A percentile compares a stretch with the other conserved stretches of the same genome.
phyloP scores from a whole-genome alignment of 2,888 invertebrate species.

The Capitulum mitella region DNA sequence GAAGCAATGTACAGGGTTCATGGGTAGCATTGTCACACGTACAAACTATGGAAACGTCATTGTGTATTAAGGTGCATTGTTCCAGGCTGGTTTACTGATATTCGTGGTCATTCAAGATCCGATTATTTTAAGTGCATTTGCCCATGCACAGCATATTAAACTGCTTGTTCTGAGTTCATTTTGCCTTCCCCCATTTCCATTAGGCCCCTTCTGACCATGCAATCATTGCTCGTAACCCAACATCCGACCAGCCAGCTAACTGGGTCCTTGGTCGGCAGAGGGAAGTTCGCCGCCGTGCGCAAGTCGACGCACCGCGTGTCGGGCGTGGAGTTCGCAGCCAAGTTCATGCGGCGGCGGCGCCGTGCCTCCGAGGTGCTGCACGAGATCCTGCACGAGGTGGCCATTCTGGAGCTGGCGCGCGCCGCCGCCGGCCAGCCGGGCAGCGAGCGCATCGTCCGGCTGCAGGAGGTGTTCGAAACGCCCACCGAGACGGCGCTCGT shows the following conservation, averaged over 20 bases:
- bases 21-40: too few relatives aligned
- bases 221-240: background rate
- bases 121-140: too few relatives aligned
- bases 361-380: slow-evolving; percentile 42
- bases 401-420: slow-evolving; percentile 45
- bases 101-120: too few relatives aligned
- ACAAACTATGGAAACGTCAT: too few relatives aligned
- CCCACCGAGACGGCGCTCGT: slow-evolving; percentile 63
- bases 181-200: too few relatives aligned
- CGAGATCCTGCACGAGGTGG: slow-evolving; percentile 46
- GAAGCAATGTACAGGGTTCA: too few relatives aligned
- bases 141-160: too few relatives aligned
- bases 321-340: slow-evolving; percentile 45
- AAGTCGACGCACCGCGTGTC: slow-evolving; percentile 43
- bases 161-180: too few relatives aligned
- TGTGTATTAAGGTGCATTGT: too few relatives aligned
- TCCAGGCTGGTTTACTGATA: too few relatives aligned
- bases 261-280: slow-evolving; percentile 41
- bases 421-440: slow-evolving; percentile 43
- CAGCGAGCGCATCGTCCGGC: slow-evolving; percentile 49
- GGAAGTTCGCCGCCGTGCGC: slow-evolving; percentile 49
- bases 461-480: slow-evolving; percentile 78
- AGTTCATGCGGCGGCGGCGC: slow-evolving; percentile 45
- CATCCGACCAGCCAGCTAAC: background rate
- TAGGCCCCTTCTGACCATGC: too few relatives aligned